Base-by-base conservation (phyloP, 2,113 vertebrate species). In the Pterocles gutturalis region DNA sequence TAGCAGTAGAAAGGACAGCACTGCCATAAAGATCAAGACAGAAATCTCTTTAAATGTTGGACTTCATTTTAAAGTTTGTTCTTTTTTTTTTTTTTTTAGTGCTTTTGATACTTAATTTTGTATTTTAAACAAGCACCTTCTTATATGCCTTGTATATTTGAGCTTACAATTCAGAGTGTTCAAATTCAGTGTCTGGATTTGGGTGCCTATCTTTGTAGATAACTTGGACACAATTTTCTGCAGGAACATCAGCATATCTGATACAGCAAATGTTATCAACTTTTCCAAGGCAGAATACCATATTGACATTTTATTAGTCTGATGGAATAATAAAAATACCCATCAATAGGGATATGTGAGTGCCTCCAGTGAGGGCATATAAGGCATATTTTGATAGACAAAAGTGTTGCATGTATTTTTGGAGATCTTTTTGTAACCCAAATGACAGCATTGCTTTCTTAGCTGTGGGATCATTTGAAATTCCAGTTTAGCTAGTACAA, bases 301-400 rank as follows among this genome's bases (percentile, higher is more conserved):
- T 31, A 7, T 21, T 69, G 58, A 26, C 7, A 2, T 60, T 54
- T 70, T 60, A 17, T 70, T 73, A 25, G 38, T 33, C 8, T 71
- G 49, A 3, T 67, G 24, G 15, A 78, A 55, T 81, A 26, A 60
- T 65, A 38, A 49, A 67, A 77, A 60, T 61, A 36, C 0, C 0
- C 13, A 20, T 69, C 10, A 41, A 36, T 49, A 65, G 41, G 41
- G 17, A 49, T 49, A 22, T 16, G 17, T 18, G 43, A 17, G 3
- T 45, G 13, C 22, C 22, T 86, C 17, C 20, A 49, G 28, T 78
- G 72, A 83, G n/a, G n/a, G n/a, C n/a, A n/a, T n/a, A n/a, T n/a
- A 92, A 85, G 21, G 13, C 1, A 0, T 72, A 7, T 45, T 71
- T 46, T 41, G 17, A 31, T 76, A 13, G 8, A 26, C 7, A 53